Evolutionary conservation across 2,797 vertebrate species (phyloP).

Genomic region (Gouania willdenowi): DNA sequence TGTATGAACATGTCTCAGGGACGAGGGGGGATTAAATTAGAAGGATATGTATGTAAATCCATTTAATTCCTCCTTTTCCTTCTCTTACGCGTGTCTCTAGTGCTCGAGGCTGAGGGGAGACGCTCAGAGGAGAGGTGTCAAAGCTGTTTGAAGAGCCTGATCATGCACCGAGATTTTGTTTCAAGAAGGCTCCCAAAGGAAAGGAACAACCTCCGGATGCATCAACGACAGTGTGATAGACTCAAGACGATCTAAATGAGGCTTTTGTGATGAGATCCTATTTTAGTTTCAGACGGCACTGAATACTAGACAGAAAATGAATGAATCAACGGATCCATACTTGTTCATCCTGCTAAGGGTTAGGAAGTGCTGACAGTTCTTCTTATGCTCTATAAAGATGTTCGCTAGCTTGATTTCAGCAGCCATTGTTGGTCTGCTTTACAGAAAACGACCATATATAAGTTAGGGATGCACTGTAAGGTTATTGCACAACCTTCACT

Average conservation of each 20-base stretch:
- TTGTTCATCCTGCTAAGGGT: too few relatives aligned
- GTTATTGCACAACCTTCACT: too few relatives aligned
- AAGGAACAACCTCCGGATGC: slow-evolving; percentile 8
- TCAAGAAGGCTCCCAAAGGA: slow-evolving; percentile 24
- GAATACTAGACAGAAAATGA: too few relatives aligned
- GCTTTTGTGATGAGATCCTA: too few relatives aligned
- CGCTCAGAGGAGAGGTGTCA: slow-evolving; percentile 18
- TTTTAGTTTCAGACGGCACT: too few relatives aligned
- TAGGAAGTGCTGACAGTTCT: too few relatives aligned
- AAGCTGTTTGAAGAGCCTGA: slow-evolving; percentile 37
- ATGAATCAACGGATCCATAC: too few relatives aligned
- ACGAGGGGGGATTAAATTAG: slow-evolving; percentile 12
- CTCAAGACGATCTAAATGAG: not conserved
- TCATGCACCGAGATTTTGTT: slow-evolving; percentile 20
- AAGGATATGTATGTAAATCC: slow-evolving; percentile 62
- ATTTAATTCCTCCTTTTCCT: slow-evolving; percentile 23
- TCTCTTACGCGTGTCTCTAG: slow-evolving; percentile 30
- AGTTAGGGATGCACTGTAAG: too few relatives aligned
- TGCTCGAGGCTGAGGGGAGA: slow-evolving; percentile 26
- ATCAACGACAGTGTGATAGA: not conserved
- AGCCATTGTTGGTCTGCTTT: too few relatives aligned
- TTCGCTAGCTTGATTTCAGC: too few relatives aligned
- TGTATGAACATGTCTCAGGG: slow-evolving; percentile 50
- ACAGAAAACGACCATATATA: too few relatives aligned
- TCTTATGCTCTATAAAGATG: too few relatives aligned